These are phyloP conservation scores for Acronicta leporina DNA, from an alignment of 2,888 invertebrate genomes.

Conservation along the genomic window DNA sequence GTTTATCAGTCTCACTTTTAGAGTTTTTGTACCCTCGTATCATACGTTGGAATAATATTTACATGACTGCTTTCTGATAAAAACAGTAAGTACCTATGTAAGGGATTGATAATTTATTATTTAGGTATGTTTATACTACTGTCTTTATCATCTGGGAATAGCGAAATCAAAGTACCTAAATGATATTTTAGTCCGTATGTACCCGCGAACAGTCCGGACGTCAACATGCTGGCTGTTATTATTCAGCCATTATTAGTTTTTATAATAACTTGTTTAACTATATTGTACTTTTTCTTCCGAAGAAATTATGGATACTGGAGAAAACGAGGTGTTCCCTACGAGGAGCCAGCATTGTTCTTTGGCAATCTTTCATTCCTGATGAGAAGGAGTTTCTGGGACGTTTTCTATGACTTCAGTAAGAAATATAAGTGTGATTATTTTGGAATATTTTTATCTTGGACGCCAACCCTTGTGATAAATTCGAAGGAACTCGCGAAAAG, in stretches of 20 bases:
- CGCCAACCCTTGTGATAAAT: conserved; percentile 72
- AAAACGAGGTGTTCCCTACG: conserved; percentile 70
- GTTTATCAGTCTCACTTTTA: too few species aligned
- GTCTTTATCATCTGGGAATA: conserved; percentile 1
- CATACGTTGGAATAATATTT: too few species aligned
- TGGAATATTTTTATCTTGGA: conserved; percentile 73
- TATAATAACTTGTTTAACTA: conserved; percentile 51
- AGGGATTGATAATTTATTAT: conserved; percentile 21
- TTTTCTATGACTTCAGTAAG: conserved; percentile 62
- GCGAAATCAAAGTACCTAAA: background rate
- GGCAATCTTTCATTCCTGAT: conserved; percentile 73
- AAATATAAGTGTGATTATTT: conserved; percentile 69
- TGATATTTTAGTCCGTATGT: conserved; percentile 12
- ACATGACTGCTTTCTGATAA: too few species aligned
- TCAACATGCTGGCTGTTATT: conserved; percentile 43
- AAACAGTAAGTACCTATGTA: background rate
- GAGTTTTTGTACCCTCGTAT: too few species aligned
- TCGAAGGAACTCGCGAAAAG: conserved; percentile 72
- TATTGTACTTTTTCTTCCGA: conserved; percentile 62
- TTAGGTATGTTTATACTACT: conserved; percentile 7
- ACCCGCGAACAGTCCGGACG: conserved; percentile 26
- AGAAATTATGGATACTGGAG: conserved; percentile 76
- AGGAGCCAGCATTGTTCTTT: conserved; percentile 66
- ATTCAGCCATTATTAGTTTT: conserved; percentile 51
- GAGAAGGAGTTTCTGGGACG: conserved; percentile 72